These are phyloP conservation scores for Bufotes viridis DNA, from an alignment of 2,797 vertebrate species.

Conservation along the genomic window DNA sequence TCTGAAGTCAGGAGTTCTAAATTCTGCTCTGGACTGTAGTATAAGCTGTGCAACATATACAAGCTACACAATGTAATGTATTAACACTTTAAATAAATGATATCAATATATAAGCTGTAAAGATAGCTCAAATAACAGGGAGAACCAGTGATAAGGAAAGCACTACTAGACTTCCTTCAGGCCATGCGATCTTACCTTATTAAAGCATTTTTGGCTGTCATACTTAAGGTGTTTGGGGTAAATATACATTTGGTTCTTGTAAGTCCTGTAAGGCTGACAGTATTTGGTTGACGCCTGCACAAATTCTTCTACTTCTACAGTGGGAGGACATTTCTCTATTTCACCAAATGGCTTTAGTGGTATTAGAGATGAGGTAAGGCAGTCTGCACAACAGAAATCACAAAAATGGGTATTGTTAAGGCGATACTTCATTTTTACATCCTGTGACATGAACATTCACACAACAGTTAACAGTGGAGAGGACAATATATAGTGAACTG, in stretches of 20 bases:
- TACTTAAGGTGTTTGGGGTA: conserved; percentile 99
- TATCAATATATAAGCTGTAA: not conserved
- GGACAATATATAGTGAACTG: not conserved
- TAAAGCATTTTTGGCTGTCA: conserved; percentile 96
- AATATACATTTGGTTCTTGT: conserved; percentile 96
- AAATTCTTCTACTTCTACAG: conserved; percentile 95
- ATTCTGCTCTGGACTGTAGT: not conserved
- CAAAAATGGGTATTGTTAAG: not conserved
- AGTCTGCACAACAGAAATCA: conserved; percentile 80
- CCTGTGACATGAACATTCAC: not conserved
- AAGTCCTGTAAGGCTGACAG: conserved; percentile 88
- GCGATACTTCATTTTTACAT: not conserved
- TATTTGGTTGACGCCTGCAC: conserved; percentile 89
- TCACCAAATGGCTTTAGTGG: conserved; percentile 91
- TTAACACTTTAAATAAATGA: not conserved
- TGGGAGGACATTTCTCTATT: conserved; percentile 80
- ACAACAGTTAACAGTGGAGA: not conserved
- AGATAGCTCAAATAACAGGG: not conserved
- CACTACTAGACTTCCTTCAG: too few relatives aligned
- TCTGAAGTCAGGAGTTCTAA: not conserved
- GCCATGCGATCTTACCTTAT: conserved; percentile 80
- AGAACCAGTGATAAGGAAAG: too few relatives aligned
- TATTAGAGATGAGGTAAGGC: conserved; percentile 92
- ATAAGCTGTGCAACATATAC: not conserved
- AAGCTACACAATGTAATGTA: not conserved